Conservation (phyloP, 2,888 invertebrate species). For the Gortyna flavago region DNA sequence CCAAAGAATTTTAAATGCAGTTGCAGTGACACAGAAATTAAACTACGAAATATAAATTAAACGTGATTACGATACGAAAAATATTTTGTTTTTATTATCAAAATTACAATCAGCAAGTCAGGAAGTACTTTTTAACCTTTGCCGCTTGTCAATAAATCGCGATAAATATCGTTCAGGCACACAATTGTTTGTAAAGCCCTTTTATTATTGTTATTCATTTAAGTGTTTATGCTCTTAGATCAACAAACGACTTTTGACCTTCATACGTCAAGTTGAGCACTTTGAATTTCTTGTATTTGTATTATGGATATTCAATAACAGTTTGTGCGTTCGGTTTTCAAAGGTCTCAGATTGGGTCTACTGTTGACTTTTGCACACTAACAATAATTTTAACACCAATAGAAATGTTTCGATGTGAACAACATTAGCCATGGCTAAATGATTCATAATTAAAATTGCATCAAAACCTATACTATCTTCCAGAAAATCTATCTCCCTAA, state of each 20-base stretch:
- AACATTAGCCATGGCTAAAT: neutral
- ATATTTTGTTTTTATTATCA: conserved; percentile 36
- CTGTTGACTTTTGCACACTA: neutral
- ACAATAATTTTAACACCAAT: neutral
- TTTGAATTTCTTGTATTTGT: neutral
- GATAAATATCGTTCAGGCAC: conserved; percentile 34
- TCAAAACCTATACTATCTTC: neutral
- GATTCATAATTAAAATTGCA: neutral
- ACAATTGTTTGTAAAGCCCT: conserved; percentile 30
- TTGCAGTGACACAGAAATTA: conserved; percentile 56
- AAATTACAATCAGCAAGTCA: conserved; percentile 37
- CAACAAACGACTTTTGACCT: conserved; percentile 25
- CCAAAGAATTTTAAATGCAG: conserved; percentile 47
- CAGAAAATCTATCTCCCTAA: neutral
- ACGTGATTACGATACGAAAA: conserved; percentile 27
- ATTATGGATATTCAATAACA: neutral
- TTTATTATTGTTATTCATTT: conserved; percentile 32
- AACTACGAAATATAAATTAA: conserved; percentile 43
- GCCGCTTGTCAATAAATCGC: conserved; percentile 43
- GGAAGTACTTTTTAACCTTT: conserved; percentile 62
- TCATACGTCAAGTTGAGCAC: conserved; percentile 16
- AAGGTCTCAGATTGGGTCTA: neutral
- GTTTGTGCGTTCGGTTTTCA: neutral
- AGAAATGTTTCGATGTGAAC: neutral
- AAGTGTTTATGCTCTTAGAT: conserved; percentile 31